Base-by-base conservation (phyloP, 2,888 invertebrate genomes). In the Phengaris arion region DNA sequence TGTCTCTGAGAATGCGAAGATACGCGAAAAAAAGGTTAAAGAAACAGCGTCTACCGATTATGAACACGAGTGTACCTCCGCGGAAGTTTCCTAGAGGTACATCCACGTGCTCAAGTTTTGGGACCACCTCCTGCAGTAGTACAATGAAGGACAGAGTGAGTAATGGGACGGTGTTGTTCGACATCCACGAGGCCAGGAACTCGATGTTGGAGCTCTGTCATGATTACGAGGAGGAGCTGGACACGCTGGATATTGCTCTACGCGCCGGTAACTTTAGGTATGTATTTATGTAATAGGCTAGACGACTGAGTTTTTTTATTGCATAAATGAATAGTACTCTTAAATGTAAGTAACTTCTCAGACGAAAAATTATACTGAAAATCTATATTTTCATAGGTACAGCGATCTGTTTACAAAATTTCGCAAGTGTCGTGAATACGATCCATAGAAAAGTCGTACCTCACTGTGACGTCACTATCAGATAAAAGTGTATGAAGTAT, bases 1-100 rank as follows among this genome's bases (percentile, higher is more conserved):
- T 96, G 81, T 95, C 96, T 12, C 87, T 96, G 78, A 91, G 96
- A 77, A 93, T 96, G 89, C 93, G 95, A 46, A 86, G 93, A 76
- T 93, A 94, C 76, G 92, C 94, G 83, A 94, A 93, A 79, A 83
- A 89, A 77, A 82, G 88, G 74, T 75, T 90, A 76, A 82, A 85
- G 77, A 91, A 88, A 75, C 83, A 87, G 5, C 83, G 83, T 6
- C 13, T 86, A 35, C 83, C 82, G 0, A 80, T 85, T 15, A 86
- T 88, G 77, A 88, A 82, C 55, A 81, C 85, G 6, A 86, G 84
- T 6, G 86, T 92, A 0, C 92, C 93, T 74, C 90, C 92, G 0
- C 82, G 93, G 51, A 85, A 82, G 77, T 93, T 93, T 77, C 85
- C 86, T 0, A 83, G 93, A 64, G 91, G 91, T 0, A 83, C 87